Evolutionary conservation across 2,888 invertebrate species (phyloP).

Genomic region (Leuctra nigra): DNA sequence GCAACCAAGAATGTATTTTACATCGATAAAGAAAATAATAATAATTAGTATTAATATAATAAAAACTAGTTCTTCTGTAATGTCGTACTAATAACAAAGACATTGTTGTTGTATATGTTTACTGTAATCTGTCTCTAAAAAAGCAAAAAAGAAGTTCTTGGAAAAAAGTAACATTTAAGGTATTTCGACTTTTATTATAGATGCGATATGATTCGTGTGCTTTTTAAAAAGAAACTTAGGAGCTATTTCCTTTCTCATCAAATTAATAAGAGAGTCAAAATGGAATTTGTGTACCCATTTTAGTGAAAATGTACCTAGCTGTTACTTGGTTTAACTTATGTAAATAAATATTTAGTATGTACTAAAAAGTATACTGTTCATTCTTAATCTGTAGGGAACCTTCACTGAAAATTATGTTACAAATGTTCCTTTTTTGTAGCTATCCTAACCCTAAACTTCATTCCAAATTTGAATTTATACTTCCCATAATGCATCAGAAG

Average conservation of each 20-base stretch:
- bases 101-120: conserved; percentile 9
- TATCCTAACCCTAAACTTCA: too few relatives aligned
- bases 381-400: too few relatives aligned
- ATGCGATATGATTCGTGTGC: conserved; percentile 9
- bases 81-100: conserved; percentile 10
- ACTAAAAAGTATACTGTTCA: conserved; percentile 2
- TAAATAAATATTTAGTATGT: conserved; percentile 25
- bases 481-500: too few relatives aligned
- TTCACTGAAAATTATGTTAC: too few relatives aligned
- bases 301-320: conserved; percentile 17
- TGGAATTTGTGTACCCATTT: conserved; percentile 12
- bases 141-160: background rate
- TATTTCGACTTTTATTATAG: conserved; percentile 4
- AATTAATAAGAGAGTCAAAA: conserved; percentile 3
- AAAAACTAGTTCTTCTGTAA: background rate
- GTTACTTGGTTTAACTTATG: conserved; percentile 17
- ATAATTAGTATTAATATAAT: too few relatives aligned
- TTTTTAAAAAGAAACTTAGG: background rate
- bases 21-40: too few relatives aligned
- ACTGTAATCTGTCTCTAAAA: conserved; percentile 16
- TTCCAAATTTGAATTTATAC: too few relatives aligned
- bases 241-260: background rate
- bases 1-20: too few relatives aligned
- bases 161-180: background rate
- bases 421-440: too few relatives aligned